phyloP scores from a whole-genome alignment of 2,888 invertebrate genomes.

The Luperina nickerlii region DNA sequence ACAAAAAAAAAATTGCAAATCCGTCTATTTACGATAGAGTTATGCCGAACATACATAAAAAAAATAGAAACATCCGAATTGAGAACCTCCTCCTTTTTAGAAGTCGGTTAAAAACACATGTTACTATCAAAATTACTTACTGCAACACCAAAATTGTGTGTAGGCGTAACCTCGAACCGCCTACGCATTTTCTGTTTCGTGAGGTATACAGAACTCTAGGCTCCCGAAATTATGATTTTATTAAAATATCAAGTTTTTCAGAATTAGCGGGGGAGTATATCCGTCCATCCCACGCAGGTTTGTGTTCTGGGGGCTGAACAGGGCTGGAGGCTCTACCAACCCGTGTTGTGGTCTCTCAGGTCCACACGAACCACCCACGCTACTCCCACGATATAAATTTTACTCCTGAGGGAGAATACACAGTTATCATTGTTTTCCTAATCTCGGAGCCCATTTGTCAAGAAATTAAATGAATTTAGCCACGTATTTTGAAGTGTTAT shows the following conservation, averaged over 20 bases:
- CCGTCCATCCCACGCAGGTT: slow-evolving; percentile 11
- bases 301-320: slow-evolving; percentile 1
- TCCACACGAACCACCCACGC: background rate
- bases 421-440: slow-evolving; percentile 12
- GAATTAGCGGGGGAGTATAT: slow-evolving; percentile 24
- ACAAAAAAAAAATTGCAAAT: too few relatives aligned
- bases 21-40: too few relatives aligned
- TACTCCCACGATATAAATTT: background rate
- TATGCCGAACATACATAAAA: too few relatives aligned
- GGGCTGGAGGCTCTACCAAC: slow-evolving; percentile 4
- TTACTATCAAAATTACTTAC: slow-evolving; percentile 4
- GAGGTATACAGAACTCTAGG: slow-evolving; percentile 49
- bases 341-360: background rate
- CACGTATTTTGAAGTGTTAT: background rate
- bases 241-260: slow-evolving; percentile 37
- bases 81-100: too few relatives aligned
- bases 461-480: background rate
- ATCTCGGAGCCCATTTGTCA: slow-evolving; percentile 1
- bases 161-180: slow-evolving; percentile 7
- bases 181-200: slow-evolving; percentile 20
- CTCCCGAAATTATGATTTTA: slow-evolving; percentile 8
- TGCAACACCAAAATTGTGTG: slow-evolving; percentile 4
- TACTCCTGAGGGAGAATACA: slow-evolving; percentile 4
- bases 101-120: too few relatives aligned
- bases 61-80: too few relatives aligned